A percentile compares a stretch with the other conserved stretches of the same genome.
phyloP scores from a whole-genome alignment of 2,888 invertebrate species.

The Drosophila vallismaia region DNA sequence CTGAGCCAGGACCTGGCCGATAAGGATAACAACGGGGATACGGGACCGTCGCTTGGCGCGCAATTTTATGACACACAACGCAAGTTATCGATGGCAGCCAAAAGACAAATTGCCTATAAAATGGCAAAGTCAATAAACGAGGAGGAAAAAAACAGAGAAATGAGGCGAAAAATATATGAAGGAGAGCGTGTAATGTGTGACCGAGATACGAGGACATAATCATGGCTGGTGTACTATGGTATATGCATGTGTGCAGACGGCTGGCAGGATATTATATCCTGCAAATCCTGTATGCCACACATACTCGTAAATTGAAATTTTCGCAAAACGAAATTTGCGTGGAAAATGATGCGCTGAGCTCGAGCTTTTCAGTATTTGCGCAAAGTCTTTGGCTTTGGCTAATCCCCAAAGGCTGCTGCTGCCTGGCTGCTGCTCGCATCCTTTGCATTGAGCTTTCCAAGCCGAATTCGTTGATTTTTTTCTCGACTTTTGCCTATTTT shows the following conservation, averaged over 20 bases:
- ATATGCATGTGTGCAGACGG: background rate
- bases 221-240: background rate
- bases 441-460: conserved; percentile 73
- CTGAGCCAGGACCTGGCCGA: conserved; percentile 47
- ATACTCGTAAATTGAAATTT: conserved; percentile 30
- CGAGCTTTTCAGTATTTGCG: conserved; percentile 75
- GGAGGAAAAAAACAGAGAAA: conserved; percentile 28
- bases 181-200: conserved; percentile 25
- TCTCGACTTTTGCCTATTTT: conserved; percentile 65
- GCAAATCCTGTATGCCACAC: conserved; percentile 30
- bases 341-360: conserved; percentile 50
- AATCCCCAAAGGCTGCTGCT: conserved; percentile 53
- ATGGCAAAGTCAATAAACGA: conserved; percentile 56
- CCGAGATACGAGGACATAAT: conserved; percentile 30
- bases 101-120: conserved; percentile 71
- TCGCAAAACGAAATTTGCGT: conserved; percentile 44
- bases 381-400: conserved; percentile 67
- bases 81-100: conserved; percentile 50
- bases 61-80: conserved; percentile 62
- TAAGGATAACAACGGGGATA: conserved; percentile 57
- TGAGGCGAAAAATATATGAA: conserved; percentile 10
- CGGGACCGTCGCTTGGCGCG: conserved; percentile 33
- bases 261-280: conserved; percentile 9
- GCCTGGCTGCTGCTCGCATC: conserved; percentile 49
- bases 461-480: conserved; percentile 46